Evolutionary conservation across 2,113 vertebrate genomes (phyloP).

Genomic region (Pristiophorus japonicus): DNA sequence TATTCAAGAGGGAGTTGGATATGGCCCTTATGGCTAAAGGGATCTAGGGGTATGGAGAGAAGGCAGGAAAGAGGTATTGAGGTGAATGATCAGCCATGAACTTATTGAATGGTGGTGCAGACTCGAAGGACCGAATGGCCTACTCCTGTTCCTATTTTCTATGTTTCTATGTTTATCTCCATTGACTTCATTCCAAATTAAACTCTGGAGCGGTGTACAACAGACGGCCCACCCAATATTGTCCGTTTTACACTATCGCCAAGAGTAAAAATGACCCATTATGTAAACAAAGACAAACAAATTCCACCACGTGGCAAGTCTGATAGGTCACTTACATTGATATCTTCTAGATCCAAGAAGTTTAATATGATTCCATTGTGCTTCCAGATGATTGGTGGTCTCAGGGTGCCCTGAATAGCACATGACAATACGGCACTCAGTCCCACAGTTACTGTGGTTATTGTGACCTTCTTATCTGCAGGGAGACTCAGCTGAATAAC

Average conservation of each 20-base stretch:
- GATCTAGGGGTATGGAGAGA: no score
- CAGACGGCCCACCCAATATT: background rate
- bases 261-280: background rate
- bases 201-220: no score
- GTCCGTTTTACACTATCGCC: background rate
- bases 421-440: constrained; percentile 81
- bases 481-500: constrained; percentile 78
- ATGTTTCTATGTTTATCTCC: background rate
- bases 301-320: background rate
- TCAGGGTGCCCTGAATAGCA: constrained; percentile 70
- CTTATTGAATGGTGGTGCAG: no score
- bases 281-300: background rate
- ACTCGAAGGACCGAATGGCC: no score
- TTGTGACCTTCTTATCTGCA: constrained; percentile 64
- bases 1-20: no score
- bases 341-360: constrained; percentile 86
- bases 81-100: no score
- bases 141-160: no score
- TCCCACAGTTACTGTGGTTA: constrained; percentile 81
- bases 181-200: background rate
- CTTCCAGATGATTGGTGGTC: constrained; percentile 86
- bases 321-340: constrained; percentile 65
- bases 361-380: constrained; percentile 81
- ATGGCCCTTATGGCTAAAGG: no score
- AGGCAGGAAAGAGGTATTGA: no score